Base-by-base conservation (phyloP, 1,140 invertebrate species). In the Lucilia cuprina region DNA sequence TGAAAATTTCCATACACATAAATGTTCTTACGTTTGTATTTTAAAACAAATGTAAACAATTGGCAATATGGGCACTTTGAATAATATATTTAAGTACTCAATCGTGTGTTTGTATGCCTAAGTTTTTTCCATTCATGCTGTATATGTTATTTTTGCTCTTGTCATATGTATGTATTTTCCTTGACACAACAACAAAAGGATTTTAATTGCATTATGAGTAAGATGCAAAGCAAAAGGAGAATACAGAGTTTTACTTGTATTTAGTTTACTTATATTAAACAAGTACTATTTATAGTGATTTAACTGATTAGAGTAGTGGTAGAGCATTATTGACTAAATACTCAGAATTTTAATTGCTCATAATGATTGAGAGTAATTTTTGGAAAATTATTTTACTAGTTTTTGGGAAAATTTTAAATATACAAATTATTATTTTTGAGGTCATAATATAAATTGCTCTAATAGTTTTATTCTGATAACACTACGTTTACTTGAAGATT, bases 41-140 rank as follows among this genome's bases (percentile, higher is more conserved):
- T 55, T 55, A 55, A 70, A 70, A 70, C 65, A 70, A 70, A 70
- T 70, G 19, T 21, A 70, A 70, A 70, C 65, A 70, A 70, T 70
- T 70, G 65, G 13, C n/a, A 70, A 70, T 70, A 70, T 70, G 65
- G 65, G 65, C 65, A 70, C 65, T 70, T 70, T 70, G 19, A 70
- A 70, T 21, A 70, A 55, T 70, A 3, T 70, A 70, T 70, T 70
- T 9, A 70, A 70, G 65, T 70, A 19, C 19, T 70, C 65, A 21
- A 3, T 70, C 5, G 65, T 4, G 65, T 70, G 7, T 70, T 9
- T 70, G 65, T 70, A n/a, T 13, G 55, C 5, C 55, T 60, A 5
- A 41, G 3, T 41, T 41, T 14, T 60, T 5, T 13, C 50, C n/a
- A 14, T 14, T n/a, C n/a, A n/a, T n/a, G n/a, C n/a, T 60, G 55